phyloP scores from a whole-genome alignment of 2,888 invertebrate genomes.

The Druceiella hillmani region DNA sequence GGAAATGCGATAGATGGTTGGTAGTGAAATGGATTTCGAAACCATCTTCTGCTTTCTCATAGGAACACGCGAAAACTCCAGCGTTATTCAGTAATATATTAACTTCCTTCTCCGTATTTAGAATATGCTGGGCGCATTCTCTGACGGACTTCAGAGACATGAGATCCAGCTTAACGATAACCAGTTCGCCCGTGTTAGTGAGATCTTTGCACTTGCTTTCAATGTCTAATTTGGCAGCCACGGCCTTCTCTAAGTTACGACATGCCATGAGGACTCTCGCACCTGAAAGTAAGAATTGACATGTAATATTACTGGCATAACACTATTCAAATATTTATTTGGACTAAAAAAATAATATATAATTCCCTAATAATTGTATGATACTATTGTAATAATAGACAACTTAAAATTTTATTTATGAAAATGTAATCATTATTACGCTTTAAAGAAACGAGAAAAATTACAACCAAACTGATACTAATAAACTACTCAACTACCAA shows the following conservation, averaged over 20 bases:
- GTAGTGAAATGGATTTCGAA: constrained; percentile 62
- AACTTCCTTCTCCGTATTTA: constrained; percentile 41
- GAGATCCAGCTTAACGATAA: constrained; percentile 48
- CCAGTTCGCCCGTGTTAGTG: constrained; percentile 32
- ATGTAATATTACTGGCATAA: no score
- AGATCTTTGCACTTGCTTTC: constrained; percentile 29
- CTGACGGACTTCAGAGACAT: constrained; percentile 50
- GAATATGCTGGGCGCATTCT: constrained; percentile 42
- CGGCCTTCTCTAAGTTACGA: constrained; percentile 41
- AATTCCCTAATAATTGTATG: no score
- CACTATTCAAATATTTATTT: no score
- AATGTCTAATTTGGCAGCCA: constrained; percentile 46
- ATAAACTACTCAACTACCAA: no score
- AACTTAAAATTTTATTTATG: no score
- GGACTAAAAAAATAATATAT: background rate
- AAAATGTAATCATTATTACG: no score
- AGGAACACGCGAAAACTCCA: constrained; percentile 62
- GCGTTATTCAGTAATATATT: constrained; percentile 61
- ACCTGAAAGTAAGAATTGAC: constrained; percentile 34
- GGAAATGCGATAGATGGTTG: constrained; percentile 61
- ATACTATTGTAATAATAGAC: no score
- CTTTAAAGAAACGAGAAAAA: no score
- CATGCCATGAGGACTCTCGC: constrained; percentile 48
- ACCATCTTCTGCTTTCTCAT: constrained; percentile 56
- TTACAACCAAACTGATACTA: no score